Percentiles rank a stretch among this genome's conserved stretches.
Evolutionary conservation across 2,113 vertebrate species (phyloP).

Genomic region (Pseudorectes ferrugineus): DNA sequence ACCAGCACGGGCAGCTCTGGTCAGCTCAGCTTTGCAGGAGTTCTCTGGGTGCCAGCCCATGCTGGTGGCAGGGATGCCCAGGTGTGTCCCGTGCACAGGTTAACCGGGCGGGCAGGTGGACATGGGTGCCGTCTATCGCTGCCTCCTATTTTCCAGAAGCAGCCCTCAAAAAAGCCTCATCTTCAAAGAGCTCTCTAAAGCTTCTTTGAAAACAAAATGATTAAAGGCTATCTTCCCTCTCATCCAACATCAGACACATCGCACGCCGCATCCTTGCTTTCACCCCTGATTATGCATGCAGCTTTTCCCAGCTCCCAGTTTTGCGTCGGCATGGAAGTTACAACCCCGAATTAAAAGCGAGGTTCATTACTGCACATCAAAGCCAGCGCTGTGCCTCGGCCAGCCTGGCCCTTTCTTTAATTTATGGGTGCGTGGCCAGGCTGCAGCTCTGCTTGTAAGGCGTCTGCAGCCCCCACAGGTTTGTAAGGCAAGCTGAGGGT

Average conservation of each 20-base stretch:
- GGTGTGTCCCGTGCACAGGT: neutral
- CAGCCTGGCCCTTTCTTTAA: neutral
- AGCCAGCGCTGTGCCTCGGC: neutral
- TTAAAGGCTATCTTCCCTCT: constrained; percentile 66
- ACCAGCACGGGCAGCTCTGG: neutral
- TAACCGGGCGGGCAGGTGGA: neutral
- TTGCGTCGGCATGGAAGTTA: neutral
- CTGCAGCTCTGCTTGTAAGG: neutral
- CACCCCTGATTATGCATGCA: constrained; percentile 55
- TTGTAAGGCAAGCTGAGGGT: no score
- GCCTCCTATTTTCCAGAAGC: constrained; percentile 6
- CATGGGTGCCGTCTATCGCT: neutral
- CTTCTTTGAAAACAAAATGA: constrained; percentile 71
- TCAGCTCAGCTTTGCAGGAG: neutral
- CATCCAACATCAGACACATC: constrained; percentile 68
- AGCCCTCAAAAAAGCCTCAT: constrained; percentile 15
- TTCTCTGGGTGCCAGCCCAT: neutral
- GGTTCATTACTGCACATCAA: constrained; percentile 22
- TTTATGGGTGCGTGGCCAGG: neutral
- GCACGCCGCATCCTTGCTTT: constrained; percentile 18
- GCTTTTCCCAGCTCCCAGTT: constrained; percentile 30
- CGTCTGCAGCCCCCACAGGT: rapidly evolving
- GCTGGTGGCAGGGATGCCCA: neutral
- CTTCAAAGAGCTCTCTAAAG: constrained; percentile 65
- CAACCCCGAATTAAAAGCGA: constrained; percentile 15